phyloP scores from a whole-genome alignment of 2,888 invertebrate species.

The Meganola albula region DNA sequence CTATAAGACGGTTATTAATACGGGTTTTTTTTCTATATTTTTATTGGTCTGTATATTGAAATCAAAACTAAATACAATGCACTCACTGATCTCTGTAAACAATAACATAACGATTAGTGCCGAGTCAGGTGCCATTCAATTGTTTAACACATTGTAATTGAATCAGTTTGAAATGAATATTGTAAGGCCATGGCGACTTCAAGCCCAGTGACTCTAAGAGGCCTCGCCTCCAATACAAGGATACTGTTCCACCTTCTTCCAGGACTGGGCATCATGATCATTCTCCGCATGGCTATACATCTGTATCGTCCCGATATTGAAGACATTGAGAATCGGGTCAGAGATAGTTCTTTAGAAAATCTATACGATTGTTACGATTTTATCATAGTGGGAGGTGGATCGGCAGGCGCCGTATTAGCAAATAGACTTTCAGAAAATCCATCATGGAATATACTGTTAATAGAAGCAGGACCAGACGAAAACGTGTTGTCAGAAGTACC shows the following conservation, averaged over 20 bases:
- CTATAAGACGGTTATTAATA: too few species aligned
- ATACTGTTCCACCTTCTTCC: slow-evolving; percentile 82
- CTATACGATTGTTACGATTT: slow-evolving; percentile 85
- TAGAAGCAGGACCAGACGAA: slow-evolving; percentile 89
- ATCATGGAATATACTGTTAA: slow-evolving; percentile 83
- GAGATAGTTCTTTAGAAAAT: slow-evolving; percentile 69
- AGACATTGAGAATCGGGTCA: slow-evolving; percentile 80
- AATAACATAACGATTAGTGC: slow-evolving; percentile 38
- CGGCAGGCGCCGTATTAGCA: slow-evolving; percentile 89
- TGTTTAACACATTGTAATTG: too few species aligned
- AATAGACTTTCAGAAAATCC: slow-evolving; percentile 86
- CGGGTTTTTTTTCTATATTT: too few species aligned
- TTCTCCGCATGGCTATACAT: slow-evolving; percentile 80
- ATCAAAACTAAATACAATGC: slow-evolving; percentile 22
- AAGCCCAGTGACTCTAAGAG: slow-evolving; percentile 41
- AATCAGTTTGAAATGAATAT: too few species aligned
- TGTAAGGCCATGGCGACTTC: slow-evolving; percentile 48
- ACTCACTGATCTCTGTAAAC: slow-evolving; percentile 28
- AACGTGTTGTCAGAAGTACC: slow-evolving; percentile 85
- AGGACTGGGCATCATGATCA: slow-evolving; percentile 79
- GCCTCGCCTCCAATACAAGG: slow-evolving; percentile 78
- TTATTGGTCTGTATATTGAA: too few species aligned
- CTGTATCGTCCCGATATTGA: slow-evolving; percentile 84
- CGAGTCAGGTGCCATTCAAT: slow-evolving; percentile 32
- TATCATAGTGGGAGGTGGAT: slow-evolving; percentile 88